phyloP scores from a whole-genome alignment of 2,797 vertebrate species.

The Glossophaga mutica region DNA sequence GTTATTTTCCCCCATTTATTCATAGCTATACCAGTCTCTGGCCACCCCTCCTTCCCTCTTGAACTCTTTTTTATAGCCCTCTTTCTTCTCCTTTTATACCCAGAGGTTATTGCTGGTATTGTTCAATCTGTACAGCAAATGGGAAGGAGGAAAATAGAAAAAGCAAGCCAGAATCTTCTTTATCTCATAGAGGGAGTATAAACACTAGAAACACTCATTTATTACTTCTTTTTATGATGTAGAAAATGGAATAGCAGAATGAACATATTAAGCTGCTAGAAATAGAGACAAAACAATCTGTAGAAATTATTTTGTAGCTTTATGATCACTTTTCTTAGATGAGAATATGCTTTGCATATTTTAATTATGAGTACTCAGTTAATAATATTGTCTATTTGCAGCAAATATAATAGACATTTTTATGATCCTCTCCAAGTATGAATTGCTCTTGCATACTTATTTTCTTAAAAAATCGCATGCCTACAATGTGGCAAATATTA shows the following conservation, averaged over 20 bases:
- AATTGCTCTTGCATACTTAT: background rate
- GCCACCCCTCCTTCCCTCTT: background rate
- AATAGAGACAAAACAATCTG: background rate
- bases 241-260: background rate
- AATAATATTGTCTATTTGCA: slow-evolving; percentile 25
- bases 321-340: background rate
- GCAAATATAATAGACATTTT: background rate
- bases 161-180: background rate
- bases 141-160: background rate
- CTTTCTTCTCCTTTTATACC: background rate
- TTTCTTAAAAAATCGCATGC: background rate
- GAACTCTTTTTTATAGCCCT: background rate
- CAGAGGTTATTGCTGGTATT: background rate
- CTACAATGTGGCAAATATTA: background rate
- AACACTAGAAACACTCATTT: background rate
- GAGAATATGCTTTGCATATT: background rate
- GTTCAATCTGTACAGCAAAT: background rate
- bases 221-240: background rate
- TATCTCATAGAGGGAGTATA: background rate
- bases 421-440: background rate
- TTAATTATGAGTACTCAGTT: background rate
- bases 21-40: background rate
- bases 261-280: background rate
- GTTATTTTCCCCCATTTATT: background rate
- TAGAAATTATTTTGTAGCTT: background rate